These are phyloP conservation scores for Oryzaephilus surinamensis DNA, from an alignment of 1,140 invertebrate genomes.

Conservation along the genomic window DNA sequence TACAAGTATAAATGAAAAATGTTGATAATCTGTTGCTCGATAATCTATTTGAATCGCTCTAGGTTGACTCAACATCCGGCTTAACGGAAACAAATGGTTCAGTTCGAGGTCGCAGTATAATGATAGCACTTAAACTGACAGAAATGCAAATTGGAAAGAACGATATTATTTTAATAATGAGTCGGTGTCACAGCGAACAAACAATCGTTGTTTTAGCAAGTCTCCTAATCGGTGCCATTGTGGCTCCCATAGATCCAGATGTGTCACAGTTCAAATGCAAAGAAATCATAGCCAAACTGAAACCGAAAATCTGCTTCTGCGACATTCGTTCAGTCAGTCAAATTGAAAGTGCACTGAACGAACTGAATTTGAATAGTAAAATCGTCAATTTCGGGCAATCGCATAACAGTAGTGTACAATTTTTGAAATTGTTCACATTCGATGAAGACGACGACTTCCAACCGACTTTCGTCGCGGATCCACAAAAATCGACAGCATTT, in stretches of 20 bases:
- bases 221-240: conserved; percentile 22
- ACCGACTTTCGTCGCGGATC: conserved; percentile 14
- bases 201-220: conserved; percentile 21
- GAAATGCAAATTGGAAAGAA: conserved; percentile 12
- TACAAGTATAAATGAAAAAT: conserved; percentile 1
- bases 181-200: conserved; percentile 22
- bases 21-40: not conserved
- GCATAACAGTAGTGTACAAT: conserved; percentile 8
- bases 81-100: conserved; percentile 24
- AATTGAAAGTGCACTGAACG: conserved; percentile 16
- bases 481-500: conserved; percentile 17
- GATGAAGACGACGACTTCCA: conserved; percentile 14
- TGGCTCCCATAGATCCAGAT: conserved; percentile 23
- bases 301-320: conserved; percentile 26
- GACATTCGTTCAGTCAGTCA: conserved; percentile 17
- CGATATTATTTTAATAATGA: conserved; percentile 22
- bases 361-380: conserved; percentile 6
- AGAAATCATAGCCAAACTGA: conserved; percentile 15
- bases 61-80: conserved; percentile 21
- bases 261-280: conserved; percentile 17
- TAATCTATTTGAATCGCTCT: conserved; percentile 3
- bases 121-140: conserved; percentile 19
- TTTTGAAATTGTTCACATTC: conserved; percentile 13
- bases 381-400: conserved; percentile 16
- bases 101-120: conserved; percentile 14